Conservation (phyloP, 2,797 vertebrate species). For the Myotis planiceps region DNA sequence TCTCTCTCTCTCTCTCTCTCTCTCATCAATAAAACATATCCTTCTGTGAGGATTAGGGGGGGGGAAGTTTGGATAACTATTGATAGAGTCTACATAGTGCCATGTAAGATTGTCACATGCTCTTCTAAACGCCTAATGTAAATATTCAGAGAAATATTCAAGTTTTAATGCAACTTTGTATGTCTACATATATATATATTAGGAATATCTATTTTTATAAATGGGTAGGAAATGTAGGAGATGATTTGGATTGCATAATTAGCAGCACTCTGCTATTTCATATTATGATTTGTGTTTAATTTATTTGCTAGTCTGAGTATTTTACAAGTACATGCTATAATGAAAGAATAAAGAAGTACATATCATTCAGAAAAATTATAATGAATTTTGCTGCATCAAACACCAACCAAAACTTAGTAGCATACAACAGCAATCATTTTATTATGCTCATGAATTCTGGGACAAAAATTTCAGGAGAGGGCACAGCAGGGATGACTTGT, state of each 20-base stretch:
- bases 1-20: no score
- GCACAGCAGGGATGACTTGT: no score
- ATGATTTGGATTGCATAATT: not conserved
- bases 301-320: not conserved
- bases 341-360: not conserved
- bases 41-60: not conserved
- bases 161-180: not conserved
- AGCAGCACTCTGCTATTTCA: not conserved
- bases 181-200: not conserved
- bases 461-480: no score
- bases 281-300: not conserved
- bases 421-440: no score
- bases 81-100: not conserved
- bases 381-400: not conserved
- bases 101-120: not conserved
- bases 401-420: not conserved
- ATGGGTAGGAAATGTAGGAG: not conserved
- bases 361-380: not conserved
- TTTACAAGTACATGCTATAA: not conserved
- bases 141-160: not conserved
- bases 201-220: constrained; percentile 18
- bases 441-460: no score
- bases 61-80: not conserved
- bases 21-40: not conserved
- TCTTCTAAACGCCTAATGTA: not conserved